Evolutionary conservation across 2,797 vertebrate genomes (phyloP).

Genomic region (Scolopax bukidnonensis): DNA sequence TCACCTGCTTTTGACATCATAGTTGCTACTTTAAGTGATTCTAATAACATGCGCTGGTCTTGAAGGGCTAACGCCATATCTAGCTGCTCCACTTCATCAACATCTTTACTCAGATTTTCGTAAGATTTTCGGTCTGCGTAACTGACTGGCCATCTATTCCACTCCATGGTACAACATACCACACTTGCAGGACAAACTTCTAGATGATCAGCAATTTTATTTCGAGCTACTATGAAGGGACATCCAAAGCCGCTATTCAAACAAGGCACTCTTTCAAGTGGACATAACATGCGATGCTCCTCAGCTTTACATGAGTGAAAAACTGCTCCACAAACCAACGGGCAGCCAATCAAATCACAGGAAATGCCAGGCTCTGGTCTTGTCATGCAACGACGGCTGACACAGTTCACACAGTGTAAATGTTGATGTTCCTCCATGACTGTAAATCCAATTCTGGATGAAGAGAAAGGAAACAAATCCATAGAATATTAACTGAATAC

Average conservation of each 20-base stretch:
- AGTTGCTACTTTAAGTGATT: slow-evolving; percentile 95
- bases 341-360: slow-evolving; percentile 94
- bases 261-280: slow-evolving; percentile 93
- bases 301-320: slow-evolving; percentile 94
- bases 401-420: slow-evolving; percentile 93
- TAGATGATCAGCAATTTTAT: slow-evolving; percentile 93
- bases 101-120: slow-evolving; percentile 95
- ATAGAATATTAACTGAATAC: neutral
- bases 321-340: slow-evolving; percentile 94
- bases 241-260: slow-evolving; percentile 94
- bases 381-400: slow-evolving; percentile 96
- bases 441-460: slow-evolving; percentile 65
- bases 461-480: slow-evolving; percentile 24
- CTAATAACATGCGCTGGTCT: slow-evolving; percentile 97
- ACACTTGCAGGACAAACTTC: slow-evolving; percentile 94
- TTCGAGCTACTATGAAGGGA: slow-evolving; percentile 89
- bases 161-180: slow-evolving; percentile 99
- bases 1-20: slow-evolving; percentile 89
- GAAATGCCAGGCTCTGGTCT: slow-evolving; percentile 90
- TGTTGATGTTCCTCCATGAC: slow-evolving; percentile 90
- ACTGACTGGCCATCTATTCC: slow-evolving; percentile 99
- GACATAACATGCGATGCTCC: slow-evolving; percentile 93
- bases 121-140: slow-evolving; percentile 97
- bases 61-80: slow-evolving; percentile 98
- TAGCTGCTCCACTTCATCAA: slow-evolving; percentile 95